Percentiles rank a stretch among this genome's conserved stretches.
Conservation (phyloP, 2,113 vertebrate genomes). For the Syngnathus typhle region DNA sequence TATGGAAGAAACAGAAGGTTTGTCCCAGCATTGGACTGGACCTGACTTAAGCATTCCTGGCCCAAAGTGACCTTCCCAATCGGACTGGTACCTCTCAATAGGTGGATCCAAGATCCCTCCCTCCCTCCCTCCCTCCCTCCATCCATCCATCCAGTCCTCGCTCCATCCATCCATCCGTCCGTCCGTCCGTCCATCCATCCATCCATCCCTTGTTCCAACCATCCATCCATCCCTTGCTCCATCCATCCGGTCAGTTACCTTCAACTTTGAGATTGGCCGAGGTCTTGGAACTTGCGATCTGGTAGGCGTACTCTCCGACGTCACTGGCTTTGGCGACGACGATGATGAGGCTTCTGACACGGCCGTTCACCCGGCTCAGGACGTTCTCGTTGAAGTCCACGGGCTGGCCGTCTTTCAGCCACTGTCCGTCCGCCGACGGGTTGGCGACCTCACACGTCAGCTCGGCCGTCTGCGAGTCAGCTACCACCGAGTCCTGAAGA, state of each 20-base stretch:
- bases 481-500: constrained; percentile 83
- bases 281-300: constrained; percentile 92
- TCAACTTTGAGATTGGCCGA: constrained; percentile 85
- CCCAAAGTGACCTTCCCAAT: no score
- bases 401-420: constrained; percentile 81
- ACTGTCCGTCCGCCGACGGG: constrained; percentile 80
- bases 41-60: neutral
- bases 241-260: constrained; percentile 61
- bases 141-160: no score
- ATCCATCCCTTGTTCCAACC: neutral
- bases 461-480: constrained; percentile 84
- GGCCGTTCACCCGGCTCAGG: constrained; percentile 71
- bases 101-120: neutral
- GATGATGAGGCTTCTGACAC: constrained; percentile 80
- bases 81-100: no score
- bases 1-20: constrained; percentile 36
- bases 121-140: no score
- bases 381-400: constrained; percentile 76
- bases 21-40: neutral
- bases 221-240: neutral
- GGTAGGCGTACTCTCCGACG: constrained; percentile 88
- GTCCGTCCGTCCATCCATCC: neutral
- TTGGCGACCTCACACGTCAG: constrained; percentile 94
- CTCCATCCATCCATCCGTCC: no score
- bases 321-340: constrained; percentile 78